Base-by-base conservation (phyloP, 2,797 vertebrate species). In the Lepilemur septentrionalis region DNA sequence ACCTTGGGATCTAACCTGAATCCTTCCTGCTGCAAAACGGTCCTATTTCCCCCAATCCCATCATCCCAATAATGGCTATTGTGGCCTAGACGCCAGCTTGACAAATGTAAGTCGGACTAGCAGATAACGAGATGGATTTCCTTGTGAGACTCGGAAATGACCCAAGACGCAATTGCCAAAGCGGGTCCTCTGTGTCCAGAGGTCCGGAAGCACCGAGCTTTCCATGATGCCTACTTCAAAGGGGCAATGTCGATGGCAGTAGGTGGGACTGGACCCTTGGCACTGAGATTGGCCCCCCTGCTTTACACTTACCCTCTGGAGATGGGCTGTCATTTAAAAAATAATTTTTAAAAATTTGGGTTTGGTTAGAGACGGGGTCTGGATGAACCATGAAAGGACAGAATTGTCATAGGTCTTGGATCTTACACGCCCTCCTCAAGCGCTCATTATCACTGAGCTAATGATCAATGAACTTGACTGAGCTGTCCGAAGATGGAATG, bases 171-270 rank as follows among this genome's bases (percentile, higher is more conserved):
- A n/a, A 17, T 38, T 43, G 55, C 70, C 48, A 28, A 32, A 72
- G 73, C 61, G 32, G 30, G 18, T 4, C 4, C 1, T 69, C 48
- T 1, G 1, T 0, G 0, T 63, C 20, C 0, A 0, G 28, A 61
- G 32, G 41, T 17, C 67, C 43, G 52, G 55, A 13, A 25, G 12
- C 0, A 0, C 30, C 0, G 2, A 25, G 48, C 20, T 35, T 38
- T 48, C 41, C 4, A 0, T 1, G 78, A 5, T 1, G 32, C 7
- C 0, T 0, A 0, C 46, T 28, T 5, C 18, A 67, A 23, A 25
- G 23, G 63, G 38, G 48, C 25, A 4, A 7, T 0, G 0, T 1
- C 12, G 55, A 8, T 2, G 48, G 35, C 10, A n/a, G 61, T n/a
- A 17, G 30, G 9, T 32, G 10, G 32, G 52, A 7, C 4, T 5